These are phyloP conservation scores for Plebejus argus DNA, from an alignment of 2,888 invertebrate species.

Conservation along the genomic window DNA sequence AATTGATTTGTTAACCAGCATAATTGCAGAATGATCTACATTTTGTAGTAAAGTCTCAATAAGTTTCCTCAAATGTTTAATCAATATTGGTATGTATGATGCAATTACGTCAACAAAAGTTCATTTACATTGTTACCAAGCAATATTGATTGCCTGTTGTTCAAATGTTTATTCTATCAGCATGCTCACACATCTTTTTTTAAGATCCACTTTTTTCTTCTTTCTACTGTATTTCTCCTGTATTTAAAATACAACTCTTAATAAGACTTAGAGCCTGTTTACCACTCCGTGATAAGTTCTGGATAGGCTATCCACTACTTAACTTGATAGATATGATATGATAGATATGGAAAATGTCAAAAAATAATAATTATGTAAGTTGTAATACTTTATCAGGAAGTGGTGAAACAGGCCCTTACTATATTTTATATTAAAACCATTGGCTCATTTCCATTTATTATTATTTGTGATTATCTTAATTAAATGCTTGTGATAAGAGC, in stretches of 20 bases:
- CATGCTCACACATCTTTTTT: too few relatives aligned
- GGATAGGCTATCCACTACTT: too few relatives aligned
- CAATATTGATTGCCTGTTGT: constrained; percentile 18
- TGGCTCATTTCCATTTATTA: not conserved
- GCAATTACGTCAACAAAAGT: constrained; percentile 15
- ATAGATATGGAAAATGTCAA: too few relatives aligned
- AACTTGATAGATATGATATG: too few relatives aligned
- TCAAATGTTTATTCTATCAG: not conserved
- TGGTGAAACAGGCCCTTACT: too few relatives aligned
- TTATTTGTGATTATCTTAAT: constrained; percentile 1
- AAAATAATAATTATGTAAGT: too few relatives aligned
- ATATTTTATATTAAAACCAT: not conserved
- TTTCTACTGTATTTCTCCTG: too few relatives aligned
- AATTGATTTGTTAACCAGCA: not conserved
- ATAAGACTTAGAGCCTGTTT: too few relatives aligned
- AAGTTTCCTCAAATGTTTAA: constrained; percentile 10
- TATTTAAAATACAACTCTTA: too few relatives aligned
- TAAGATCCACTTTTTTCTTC: too few relatives aligned
- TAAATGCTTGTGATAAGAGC: not conserved
- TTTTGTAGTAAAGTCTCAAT: not conserved
- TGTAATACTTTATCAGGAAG: too few relatives aligned
- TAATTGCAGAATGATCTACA: not conserved
- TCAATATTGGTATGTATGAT: not conserved
- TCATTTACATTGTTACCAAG: not conserved
- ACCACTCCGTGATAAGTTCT: too few relatives aligned